Evolutionary conservation across 1,140 invertebrate species (phyloP).

Genomic region (Plodia interpunctella): DNA sequence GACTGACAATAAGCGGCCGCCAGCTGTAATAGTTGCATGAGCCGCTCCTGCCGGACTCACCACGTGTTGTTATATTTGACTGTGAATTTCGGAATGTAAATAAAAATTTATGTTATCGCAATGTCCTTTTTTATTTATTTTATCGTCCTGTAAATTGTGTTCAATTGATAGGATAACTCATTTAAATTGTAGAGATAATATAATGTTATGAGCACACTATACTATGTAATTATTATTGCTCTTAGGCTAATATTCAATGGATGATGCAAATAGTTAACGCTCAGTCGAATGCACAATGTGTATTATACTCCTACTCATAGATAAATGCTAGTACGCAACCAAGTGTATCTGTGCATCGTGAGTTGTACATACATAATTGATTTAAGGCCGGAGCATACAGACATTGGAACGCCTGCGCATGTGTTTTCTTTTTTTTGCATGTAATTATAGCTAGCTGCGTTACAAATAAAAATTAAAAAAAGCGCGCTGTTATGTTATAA

Average conservation of each 20-base stretch:
- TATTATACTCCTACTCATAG: not conserved
- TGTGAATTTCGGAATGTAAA: conserved; percentile 73
- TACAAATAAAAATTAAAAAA: too few relatives aligned
- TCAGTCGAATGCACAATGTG: not conserved
- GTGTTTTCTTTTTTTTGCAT: too few relatives aligned
- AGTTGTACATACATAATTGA: too few relatives aligned
- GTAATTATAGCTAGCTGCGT: too few relatives aligned
- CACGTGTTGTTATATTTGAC: conserved; percentile 62
- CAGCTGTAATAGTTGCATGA: conserved; percentile 33
- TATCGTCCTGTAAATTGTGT: conserved; percentile 1
- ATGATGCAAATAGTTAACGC: not conserved
- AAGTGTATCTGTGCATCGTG: too few relatives aligned
- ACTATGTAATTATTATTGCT: conserved; percentile 4
- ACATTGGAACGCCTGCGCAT: too few relatives aligned
- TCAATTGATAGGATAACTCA: conserved; percentile 5
- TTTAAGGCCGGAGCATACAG: too few relatives aligned
- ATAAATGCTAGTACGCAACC: too few relatives aligned
- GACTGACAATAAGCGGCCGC: conserved; percentile 27
- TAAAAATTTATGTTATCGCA: conserved; percentile 74
- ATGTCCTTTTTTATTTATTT: conserved; percentile 15
- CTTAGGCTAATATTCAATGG: not conserved
- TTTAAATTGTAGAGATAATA: not conserved
- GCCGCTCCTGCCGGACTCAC: conserved; percentile 36
- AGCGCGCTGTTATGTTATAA: too few relatives aligned
- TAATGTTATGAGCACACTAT: not conserved